A percentile compares a stretch with the other conserved stretches of the same genome.
Conservation (phyloP, 2,888 invertebrate genomes). For the Leucophora obtusa region DNA sequence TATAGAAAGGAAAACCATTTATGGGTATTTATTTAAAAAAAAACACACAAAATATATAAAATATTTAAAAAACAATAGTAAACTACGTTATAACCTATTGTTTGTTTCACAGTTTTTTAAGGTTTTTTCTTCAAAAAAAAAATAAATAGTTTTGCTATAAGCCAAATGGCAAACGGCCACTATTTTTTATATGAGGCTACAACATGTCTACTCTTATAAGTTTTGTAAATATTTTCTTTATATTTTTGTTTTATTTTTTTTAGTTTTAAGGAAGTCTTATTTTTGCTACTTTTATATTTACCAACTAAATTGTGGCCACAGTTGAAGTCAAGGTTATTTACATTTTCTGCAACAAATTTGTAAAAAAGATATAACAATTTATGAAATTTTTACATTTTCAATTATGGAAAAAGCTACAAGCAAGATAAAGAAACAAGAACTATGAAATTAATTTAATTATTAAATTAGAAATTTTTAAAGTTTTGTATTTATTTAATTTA, state of each 20-base stretch:
- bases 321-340: constrained; percentile 51
- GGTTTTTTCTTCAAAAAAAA: constrained; percentile 1
- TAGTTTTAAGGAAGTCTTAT: constrained; percentile 8
- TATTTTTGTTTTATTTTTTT: constrained; percentile 13
- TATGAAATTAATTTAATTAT: no score
- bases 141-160: constrained; percentile 18
- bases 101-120: neutral
- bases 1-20: neutral
- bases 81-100: neutral
- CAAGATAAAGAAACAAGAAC: no score
- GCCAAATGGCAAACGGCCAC: constrained; percentile 62
- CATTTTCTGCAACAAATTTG: neutral
- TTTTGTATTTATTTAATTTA: no score
- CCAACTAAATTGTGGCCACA: constrained; percentile 1
- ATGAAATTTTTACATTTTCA: no score
- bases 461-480: no score
- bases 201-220: constrained; percentile 34
- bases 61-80: neutral
- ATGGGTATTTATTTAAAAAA: neutral
- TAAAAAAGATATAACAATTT: no score
- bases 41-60: neutral
- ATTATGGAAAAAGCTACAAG: no score
- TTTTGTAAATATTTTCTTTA: constrained; percentile 25
- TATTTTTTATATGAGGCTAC: constrained; percentile 38
- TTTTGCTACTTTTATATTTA: neutral